A percentile compares a stretch with the other conserved stretches of the same genome.
These are phyloP conservation scores for Baryphthengus martii DNA, from an alignment of 2,113 vertebrate species.

Conservation along the genomic window DNA sequence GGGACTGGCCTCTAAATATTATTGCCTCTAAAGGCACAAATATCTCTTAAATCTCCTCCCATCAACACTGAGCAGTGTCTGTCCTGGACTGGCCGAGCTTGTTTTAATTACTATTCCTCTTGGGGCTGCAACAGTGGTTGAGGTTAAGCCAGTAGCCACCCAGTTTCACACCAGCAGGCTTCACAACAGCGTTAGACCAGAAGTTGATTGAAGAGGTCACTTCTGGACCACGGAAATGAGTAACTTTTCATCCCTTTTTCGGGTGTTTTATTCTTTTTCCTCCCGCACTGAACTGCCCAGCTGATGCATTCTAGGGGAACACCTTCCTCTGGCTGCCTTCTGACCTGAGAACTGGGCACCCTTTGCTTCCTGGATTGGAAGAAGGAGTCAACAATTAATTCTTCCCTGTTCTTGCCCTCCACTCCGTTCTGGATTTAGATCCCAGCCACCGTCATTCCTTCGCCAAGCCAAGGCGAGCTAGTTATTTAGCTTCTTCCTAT, in stretches of 20 bases:
- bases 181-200: neutral
- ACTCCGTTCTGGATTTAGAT: neutral
- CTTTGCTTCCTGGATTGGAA: neutral
- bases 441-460: neutral
- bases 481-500: neutral
- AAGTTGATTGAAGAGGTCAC: neutral
- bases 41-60: neutral
- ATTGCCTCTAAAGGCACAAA: neutral
- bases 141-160: neutral
- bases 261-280: neutral
- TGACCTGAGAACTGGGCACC: neutral
- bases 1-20: too few relatives aligned
- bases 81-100: neutral
- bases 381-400: neutral
- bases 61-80: neutral
- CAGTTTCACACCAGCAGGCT: neutral
- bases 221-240: neutral
- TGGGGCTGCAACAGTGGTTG: neutral
- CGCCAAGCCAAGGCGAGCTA: neutral
- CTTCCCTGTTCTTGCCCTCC: neutral
- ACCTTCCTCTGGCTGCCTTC: neutral
- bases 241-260: neutral
- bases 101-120: slow-evolving; percentile 20
- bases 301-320: neutral
- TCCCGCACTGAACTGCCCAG: neutral